Conservation (phyloP, 1,140 invertebrate species). For the Lasioglossum albipes region DNA sequence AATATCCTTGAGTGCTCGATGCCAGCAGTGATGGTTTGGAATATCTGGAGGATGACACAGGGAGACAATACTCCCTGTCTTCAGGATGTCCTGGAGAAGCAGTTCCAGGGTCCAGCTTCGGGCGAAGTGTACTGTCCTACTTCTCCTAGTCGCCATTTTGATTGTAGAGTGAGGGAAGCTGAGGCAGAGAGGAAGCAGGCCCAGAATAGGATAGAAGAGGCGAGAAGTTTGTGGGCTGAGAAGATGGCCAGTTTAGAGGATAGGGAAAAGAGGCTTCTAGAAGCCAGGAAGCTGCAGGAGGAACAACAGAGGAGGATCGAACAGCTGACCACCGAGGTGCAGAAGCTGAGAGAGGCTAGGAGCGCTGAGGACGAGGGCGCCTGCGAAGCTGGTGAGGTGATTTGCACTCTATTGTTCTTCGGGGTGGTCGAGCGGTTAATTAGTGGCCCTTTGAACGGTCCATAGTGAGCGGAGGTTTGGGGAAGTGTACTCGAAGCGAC, state of each 20-base stretch:
- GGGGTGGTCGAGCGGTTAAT: no score
- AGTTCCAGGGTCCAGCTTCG: slow-evolving; percentile 52
- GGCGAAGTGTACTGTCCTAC: slow-evolving; percentile 45
- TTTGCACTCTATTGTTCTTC: no score
- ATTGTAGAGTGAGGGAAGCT: slow-evolving; percentile 64
- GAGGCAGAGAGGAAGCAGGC: slow-evolving; percentile 70
- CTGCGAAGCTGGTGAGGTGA: slow-evolving; percentile 36
- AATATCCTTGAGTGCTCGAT: slow-evolving; percentile 84
- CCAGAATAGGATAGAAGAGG: slow-evolving; percentile 62
- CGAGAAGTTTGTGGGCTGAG: slow-evolving; percentile 58
- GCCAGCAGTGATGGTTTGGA: slow-evolving; percentile 84
- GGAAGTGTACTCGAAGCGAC: no score
- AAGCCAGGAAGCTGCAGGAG: slow-evolving; percentile 54
- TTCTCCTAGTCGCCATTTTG: slow-evolving; percentile 68
- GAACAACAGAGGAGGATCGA: slow-evolving; percentile 51
- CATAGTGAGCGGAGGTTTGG: no score
- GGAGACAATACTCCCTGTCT: slow-evolving; percentile 25
- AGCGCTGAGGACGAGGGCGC: slow-evolving; percentile 9
- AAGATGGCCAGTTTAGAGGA: slow-evolving; percentile 60
- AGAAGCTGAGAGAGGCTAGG: slow-evolving; percentile 28
- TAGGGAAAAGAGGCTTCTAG: slow-evolving; percentile 50
- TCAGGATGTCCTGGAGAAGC: slow-evolving; percentile 60
- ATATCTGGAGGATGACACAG: slow-evolving; percentile 76
- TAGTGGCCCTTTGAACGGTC: no score
- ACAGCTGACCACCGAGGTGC: slow-evolving; percentile 45